Base-by-base conservation (phyloP, 2,888 invertebrate genomes). In the Ophion obscuratus region DNA sequence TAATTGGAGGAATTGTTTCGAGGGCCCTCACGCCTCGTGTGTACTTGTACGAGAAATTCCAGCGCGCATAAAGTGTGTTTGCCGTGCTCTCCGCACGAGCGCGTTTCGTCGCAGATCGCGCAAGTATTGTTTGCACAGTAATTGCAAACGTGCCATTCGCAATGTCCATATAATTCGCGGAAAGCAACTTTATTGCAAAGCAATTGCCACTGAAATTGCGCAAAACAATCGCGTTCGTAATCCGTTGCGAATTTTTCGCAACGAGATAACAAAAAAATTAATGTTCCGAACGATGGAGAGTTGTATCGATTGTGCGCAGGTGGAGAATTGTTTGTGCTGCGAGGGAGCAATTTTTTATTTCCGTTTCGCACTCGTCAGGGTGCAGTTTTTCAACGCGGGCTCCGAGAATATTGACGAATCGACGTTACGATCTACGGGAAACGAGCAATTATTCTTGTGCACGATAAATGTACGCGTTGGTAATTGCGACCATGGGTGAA, bases 11-110 rank as follows among this genome's bases (percentile, higher is more conserved):
- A 70, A 27, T 24, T 24, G 61, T 17, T 40, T 44, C 17, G n/a
- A 47, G n/a, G 47, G 11, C 47, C 14, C 47, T 47, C 14, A 24
- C 76, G 47, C 17, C 44, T 47, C 11, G 31, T 64, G 20, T 36
- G 31, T 53, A 66, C 47, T 53, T 31, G 64, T 64, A 71, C 79
- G 40, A 27, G 66, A 73, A 53, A 66, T 81, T 81, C 73, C 66
- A 66, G 3, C 40, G 36, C 66, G 27, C 47, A 6, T 57, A 47
- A 53, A 81, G 80, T 59, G 24, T 74, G 44, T 81, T 81, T 73
- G 66, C 73, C 40, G 24, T 53, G 66, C 73, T 81, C 80, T 73
- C 59, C 59, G 47, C 31, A 9, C 61, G 47, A 67, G 20, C 40
- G 53, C 64, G 76, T 40, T 20, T 61, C 40, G 4, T 20, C 24